A percentile compares a stretch with the other conserved stretches of the same genome.
Evolutionary conservation across 2,113 vertebrate species (phyloP).

Genomic region (Chloebia gouldiae): DNA sequence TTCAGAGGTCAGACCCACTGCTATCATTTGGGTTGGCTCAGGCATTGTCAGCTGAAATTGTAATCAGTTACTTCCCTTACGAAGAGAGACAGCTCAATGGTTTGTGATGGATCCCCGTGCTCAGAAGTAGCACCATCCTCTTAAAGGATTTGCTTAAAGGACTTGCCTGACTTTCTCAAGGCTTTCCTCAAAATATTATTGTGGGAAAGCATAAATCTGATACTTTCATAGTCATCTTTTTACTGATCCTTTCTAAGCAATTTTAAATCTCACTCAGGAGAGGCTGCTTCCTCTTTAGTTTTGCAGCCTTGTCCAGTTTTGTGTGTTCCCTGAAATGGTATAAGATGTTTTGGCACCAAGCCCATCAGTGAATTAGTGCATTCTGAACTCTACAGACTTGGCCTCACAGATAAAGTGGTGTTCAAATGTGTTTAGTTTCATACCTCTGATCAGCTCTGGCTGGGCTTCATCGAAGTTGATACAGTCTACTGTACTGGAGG

Average conservation of each 20-base stretch:
- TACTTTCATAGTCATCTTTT: background rate
- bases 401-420: background rate
- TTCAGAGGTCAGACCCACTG: background rate
- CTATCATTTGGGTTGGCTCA: background rate
- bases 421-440: accelerated
- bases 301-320: background rate
- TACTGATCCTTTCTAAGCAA: background rate
- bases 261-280: background rate
- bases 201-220: background rate
- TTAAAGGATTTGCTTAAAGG: no score
- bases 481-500: background rate
- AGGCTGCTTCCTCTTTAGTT: background rate
- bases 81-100: background rate
- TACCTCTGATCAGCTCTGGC: accelerated
- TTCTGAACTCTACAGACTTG: background rate
- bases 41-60: background rate
- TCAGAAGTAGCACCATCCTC: background rate
- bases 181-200: background rate
- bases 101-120: background rate
- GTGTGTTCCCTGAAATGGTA: background rate
- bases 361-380: background rate
- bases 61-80: background rate
- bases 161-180: background rate
- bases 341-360: background rate
- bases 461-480: accelerated